phyloP scores from a whole-genome alignment of 1,140 invertebrate genomes.

The Piezodorus guildinii region DNA sequence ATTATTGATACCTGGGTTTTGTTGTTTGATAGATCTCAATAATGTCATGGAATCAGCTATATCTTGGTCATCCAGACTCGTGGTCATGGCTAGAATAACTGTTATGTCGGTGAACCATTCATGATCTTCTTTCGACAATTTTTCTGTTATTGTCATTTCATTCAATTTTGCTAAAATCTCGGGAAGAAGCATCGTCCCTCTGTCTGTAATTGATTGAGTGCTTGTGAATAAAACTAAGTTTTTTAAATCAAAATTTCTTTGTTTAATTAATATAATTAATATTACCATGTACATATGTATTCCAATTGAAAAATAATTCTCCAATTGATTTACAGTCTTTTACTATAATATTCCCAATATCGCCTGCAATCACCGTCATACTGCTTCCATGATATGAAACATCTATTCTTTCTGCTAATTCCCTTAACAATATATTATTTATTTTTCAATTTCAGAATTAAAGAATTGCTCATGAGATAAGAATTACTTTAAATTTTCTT shows the following conservation, averaged over 20 bases:
- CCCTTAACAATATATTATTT: background rate
- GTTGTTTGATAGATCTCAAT: background rate
- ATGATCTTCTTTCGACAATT: too few relatives aligned
- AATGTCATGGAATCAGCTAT: background rate
- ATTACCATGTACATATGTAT: background rate
- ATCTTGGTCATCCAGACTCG: background rate
- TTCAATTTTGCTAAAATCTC: too few relatives aligned
- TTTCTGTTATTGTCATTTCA: too few relatives aligned
- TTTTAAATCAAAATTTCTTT: too few relatives aligned
- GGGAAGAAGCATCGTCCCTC: too few relatives aligned
- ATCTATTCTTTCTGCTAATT: constrained; percentile 5
- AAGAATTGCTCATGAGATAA: too few relatives aligned
- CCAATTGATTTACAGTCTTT: background rate
- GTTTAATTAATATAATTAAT: too few relatives aligned
- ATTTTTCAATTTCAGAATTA: too few relatives aligned
- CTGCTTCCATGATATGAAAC: constrained; percentile 17
- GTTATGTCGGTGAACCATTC: background rate
- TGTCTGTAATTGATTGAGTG: too few relatives aligned
- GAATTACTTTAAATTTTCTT: too few relatives aligned
- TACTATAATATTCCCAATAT: constrained; percentile 14
- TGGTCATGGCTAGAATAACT: background rate
- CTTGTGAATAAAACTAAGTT: too few relatives aligned
- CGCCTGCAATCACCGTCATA: constrained; percentile 19
- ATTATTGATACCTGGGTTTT: constrained; percentile 15
- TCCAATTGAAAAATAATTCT: background rate